Evolutionary conservation across 1,140 invertebrate species (phyloP).

Genomic region (Homarus americanus): DNA sequence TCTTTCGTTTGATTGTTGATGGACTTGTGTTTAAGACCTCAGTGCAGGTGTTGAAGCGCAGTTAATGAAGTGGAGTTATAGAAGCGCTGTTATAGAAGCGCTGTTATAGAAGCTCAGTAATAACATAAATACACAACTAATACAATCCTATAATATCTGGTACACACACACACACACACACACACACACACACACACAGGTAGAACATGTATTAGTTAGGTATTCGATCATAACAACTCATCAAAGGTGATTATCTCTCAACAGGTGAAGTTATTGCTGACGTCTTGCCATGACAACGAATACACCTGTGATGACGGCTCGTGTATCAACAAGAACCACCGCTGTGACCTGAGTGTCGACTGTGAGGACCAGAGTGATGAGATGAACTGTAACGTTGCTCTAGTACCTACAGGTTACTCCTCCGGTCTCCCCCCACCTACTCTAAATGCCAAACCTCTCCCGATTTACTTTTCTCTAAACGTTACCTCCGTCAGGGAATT

Average conservation of each 20-base stretch:
- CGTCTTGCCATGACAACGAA: slow-evolving; percentile 27
- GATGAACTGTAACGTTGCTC: slow-evolving; percentile 42
- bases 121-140: too few species aligned
- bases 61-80: too few species aligned
- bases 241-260: too few species aligned
- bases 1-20: too few species aligned
- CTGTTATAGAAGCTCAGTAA: too few species aligned
- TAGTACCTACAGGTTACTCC: slow-evolving; percentile 27
- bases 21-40: neutral
- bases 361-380: slow-evolving; percentile 54
- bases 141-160: too few species aligned
- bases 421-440: slow-evolving; percentile 29
- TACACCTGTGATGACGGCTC: slow-evolving; percentile 52
- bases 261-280: slow-evolving; percentile 77
- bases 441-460: neutral
- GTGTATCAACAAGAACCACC: slow-evolving; percentile 39
- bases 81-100: too few species aligned
- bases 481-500: slow-evolving; percentile 44
- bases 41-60: too few species aligned
- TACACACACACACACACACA: too few species aligned
- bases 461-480: slow-evolving; percentile 12
- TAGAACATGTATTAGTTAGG: too few species aligned
- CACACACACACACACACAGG: too few species aligned
- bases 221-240: too few species aligned
- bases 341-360: slow-evolving; percentile 49